These are phyloP conservation scores for Oscheius myriophilus DNA, from an alignment of 2,888 invertebrate species.

Conservation along the genomic window DNA sequence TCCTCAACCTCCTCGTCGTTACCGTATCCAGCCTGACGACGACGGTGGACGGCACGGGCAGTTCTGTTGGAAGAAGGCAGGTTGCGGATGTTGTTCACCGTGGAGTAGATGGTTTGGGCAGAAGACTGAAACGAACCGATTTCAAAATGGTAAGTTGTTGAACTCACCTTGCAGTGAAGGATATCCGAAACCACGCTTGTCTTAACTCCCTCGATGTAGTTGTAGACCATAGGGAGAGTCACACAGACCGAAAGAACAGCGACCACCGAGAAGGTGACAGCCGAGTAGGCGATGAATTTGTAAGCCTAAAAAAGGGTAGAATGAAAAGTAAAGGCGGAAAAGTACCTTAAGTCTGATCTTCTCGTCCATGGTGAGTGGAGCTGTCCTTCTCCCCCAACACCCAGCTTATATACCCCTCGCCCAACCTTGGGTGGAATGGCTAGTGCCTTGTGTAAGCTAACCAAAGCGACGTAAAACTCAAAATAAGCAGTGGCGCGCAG, in stretches of 20 bases:
- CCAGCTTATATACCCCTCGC: too few relatives aligned
- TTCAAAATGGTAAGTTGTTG: too few relatives aligned
- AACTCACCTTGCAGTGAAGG: constrained; percentile 60
- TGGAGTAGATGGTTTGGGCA: neutral
- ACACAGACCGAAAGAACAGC: constrained; percentile 52
- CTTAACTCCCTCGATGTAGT: constrained; percentile 67
- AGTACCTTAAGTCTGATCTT: neutral
- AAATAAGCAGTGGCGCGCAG: too few relatives aligned
- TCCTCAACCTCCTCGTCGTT: too few relatives aligned
- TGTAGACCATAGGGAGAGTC: constrained; percentile 69
- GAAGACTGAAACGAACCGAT: neutral
- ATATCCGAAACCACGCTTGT: constrained; percentile 66
- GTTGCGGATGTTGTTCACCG: neutral
- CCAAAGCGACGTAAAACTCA: too few relatives aligned
- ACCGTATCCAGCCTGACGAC: neutral
- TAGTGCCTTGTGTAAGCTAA: too few relatives aligned
- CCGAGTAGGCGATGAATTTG: constrained; percentile 54
- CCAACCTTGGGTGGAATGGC: too few relatives aligned
- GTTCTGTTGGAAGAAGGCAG: neutral
- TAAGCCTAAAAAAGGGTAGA: constrained; percentile 38
- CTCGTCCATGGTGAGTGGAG: neutral
- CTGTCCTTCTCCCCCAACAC: too few relatives aligned
- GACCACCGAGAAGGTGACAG: constrained; percentile 53
- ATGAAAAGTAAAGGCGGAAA: neutral
- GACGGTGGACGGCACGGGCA: neutral